phyloP scores from a whole-genome alignment of 2,113 vertebrate genomes.

The Glareola pratincola region DNA sequence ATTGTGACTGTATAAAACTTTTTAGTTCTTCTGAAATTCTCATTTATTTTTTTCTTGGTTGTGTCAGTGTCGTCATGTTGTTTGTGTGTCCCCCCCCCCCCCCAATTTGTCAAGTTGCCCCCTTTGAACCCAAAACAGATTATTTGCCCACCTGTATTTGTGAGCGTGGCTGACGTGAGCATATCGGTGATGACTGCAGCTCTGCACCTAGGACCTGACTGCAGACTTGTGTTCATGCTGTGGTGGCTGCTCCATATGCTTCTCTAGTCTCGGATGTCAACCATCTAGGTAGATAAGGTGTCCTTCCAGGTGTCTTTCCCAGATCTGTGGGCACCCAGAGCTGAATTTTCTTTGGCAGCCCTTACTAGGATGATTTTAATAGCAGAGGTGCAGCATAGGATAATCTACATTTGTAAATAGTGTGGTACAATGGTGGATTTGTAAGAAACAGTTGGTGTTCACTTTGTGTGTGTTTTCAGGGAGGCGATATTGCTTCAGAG shows the following conservation, averaged over 20 bases:
- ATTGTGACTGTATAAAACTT: not conserved
- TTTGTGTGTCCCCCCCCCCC: too few relatives aligned
- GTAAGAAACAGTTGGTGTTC: not conserved
- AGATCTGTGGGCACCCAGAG: not conserved
- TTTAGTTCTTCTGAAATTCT: not conserved
- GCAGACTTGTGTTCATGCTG: not conserved
- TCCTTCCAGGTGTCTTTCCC: not conserved
- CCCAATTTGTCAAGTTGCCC: not conserved
- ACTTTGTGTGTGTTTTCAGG: not conserved
- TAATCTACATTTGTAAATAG: not conserved
- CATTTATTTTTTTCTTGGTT: fast-evolving
- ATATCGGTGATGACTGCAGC: not conserved
- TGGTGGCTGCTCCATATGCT: not conserved
- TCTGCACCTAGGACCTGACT: not conserved
- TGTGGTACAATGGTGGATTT: fast-evolving
- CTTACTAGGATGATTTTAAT: not conserved
- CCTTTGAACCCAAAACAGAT: not conserved
- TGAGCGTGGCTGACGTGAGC: not conserved
- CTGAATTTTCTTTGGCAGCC: not conserved
- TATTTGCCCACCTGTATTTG: not conserved
- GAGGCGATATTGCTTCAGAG: not conserved
- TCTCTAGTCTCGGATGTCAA: not conserved
- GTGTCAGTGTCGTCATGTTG: too few relatives aligned
- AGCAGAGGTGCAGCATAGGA: not conserved
- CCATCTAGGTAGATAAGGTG: not conserved